Base-by-base conservation (phyloP, 2,113 vertebrate species). In the Xenopus laevis region DNA sequence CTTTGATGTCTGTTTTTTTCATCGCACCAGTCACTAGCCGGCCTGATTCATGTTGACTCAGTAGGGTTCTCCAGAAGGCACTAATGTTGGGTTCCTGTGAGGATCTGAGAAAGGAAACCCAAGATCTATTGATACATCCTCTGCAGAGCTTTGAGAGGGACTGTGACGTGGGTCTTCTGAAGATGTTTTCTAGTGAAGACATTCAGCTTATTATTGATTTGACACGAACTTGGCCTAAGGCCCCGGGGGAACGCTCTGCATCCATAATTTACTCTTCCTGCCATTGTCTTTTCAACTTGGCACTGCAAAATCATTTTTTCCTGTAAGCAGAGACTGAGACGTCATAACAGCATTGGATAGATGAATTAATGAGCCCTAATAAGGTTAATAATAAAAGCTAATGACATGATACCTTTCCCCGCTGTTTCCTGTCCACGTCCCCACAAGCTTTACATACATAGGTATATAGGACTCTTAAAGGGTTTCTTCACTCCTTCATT, bases 221-320 rank as follows among this genome's bases (percentile, higher is more conserved):
- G 96, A 97, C 95, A 95, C 92, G 93, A 92, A 92, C 91, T 95
- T 98, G 96, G 95, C 94, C 85, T 79, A 68, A 53, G 79, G 93
- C 94, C 91, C 86, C 74, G 71, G 85, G 89, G 89, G 89, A 93
- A 93, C 91, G 94, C 95, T 93, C 94, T 93, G 94, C 92, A 94
- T 95, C 96, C 94, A 96, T 94, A 94, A 96, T 98, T 93, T 90
- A 84, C 89, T 91, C 92, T 98, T 99, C 97, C 97, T 96, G 95
- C 90, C 89, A 97, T 99, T 99, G 96, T 99, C 95, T 91, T 86
- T 92, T 92, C 92, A 86, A 87, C 87, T 91, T 89, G 90, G 91
- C 85, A 87, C 93, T 92, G 86, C 80, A 85, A 79, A 75, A 85
- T 82, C 86, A 92, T 91, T 94, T 92, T 93, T 90, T 92, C 88